These are phyloP conservation scores for Thymallus thymallus DNA, from an alignment of 2,113 vertebrate genomes.

Conservation along the genomic window DNA sequence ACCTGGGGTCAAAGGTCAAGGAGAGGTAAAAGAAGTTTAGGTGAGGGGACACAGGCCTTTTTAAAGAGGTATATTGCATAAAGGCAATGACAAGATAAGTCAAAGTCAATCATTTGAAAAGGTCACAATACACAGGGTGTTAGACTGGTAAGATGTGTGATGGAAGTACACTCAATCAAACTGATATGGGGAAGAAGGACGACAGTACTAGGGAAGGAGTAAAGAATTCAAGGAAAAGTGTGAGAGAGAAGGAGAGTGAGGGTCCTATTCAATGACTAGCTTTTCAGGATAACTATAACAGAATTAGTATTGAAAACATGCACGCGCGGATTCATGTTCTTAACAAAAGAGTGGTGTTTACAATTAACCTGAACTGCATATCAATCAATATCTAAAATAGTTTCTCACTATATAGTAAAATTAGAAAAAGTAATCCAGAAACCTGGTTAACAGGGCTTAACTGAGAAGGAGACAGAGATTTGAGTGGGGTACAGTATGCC, in stretches of 20 bases:
- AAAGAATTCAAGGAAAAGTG: background rate
- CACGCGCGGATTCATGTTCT: background rate
- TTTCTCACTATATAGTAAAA: background rate
- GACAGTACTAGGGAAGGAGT: slow-evolving; percentile 15
- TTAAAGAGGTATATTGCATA: no score
- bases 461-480: background rate
- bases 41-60: no score
- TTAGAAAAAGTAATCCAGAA: no score
- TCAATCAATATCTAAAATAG: background rate
- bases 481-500: no score
- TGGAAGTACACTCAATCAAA: background rate
- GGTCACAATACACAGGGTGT: background rate
- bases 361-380: no score
- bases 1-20: slow-evolving; percentile 51
- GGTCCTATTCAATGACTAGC: no score
- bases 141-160: background rate
- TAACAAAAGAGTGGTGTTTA: background rate
- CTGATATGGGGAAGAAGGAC: background rate
- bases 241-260: background rate
- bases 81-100: no score
- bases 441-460: background rate
- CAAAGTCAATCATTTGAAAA: no score
- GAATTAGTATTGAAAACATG: background rate
- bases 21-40: background rate
- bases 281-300: background rate